Conservation (phyloP, 2,888 invertebrate species). For the Cheilosia impressa region DNA sequence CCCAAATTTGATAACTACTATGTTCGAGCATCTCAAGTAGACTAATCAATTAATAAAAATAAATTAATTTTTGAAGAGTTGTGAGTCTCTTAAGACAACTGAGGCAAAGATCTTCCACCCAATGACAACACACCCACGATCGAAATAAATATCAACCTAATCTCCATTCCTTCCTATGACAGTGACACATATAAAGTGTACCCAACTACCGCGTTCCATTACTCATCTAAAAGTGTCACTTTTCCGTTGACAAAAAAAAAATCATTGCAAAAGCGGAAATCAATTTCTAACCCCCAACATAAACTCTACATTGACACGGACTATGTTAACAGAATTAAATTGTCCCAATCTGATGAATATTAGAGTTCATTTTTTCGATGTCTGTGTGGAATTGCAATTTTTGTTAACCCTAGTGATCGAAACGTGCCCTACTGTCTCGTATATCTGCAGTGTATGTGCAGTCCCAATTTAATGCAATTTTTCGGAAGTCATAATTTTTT, state of each 20-base stretch:
- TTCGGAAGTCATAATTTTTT: slow-evolving; percentile 25
- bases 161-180: neutral
- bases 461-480: slow-evolving; percentile 46
- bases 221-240: neutral
- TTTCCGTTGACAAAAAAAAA: neutral
- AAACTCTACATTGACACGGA: slow-evolving; percentile 18
- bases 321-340: slow-evolving; percentile 54
- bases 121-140: neutral
- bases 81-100: too few species aligned
- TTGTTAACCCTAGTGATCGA: neutral
- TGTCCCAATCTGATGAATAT: slow-evolving; percentile 44
- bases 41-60: too few species aligned
- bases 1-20: too few species aligned
- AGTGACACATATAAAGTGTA: too few species aligned
- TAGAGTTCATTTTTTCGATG: slow-evolving; percentile 19
- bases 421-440: neutral
- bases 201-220: neutral
- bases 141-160: neutral
- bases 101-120: too few species aligned
- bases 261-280: slow-evolving; percentile 1
- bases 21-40: too few species aligned
- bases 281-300: slow-evolving; percentile 26
- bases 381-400: neutral
- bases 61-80: too few species aligned
- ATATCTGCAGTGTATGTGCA: slow-evolving; percentile 8